Percentiles rank a stretch among this genome's conserved stretches.
Evolutionary conservation across 2,797 vertebrate genomes (phyloP).

Genomic region (Oryzias dopingdopingensis): DNA sequence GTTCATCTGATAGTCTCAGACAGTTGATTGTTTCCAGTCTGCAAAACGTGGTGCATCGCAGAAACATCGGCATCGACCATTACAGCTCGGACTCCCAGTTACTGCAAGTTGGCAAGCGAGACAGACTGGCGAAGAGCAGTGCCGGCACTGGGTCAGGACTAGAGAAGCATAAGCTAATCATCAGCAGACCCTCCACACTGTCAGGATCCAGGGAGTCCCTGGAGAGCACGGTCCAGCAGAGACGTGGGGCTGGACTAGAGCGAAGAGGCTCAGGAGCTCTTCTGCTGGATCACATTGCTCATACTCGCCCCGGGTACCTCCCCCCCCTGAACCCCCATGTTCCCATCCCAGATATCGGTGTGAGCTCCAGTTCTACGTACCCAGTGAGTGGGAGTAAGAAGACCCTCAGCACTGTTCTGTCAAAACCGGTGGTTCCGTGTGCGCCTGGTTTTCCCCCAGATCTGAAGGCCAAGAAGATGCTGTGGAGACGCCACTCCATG

Average conservation of each 20-base stretch:
- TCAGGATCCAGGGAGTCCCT: constrained; percentile 77
- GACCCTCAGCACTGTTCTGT: constrained; percentile 37
- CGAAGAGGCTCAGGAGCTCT: constrained; percentile 80
- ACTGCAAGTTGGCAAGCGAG: constrained; percentile 55
- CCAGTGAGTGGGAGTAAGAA: constrained; percentile 35
- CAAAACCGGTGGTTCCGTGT: constrained; percentile 76
- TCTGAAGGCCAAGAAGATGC: constrained; percentile 77
- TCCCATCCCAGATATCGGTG: constrained; percentile 75
- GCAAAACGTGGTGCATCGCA: constrained; percentile 78
- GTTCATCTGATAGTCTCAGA: constrained; percentile 69
- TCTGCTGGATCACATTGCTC: constrained; percentile 75
- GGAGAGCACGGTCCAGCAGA: constrained; percentile 72
- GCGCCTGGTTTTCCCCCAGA: constrained; percentile 79
- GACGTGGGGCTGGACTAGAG: constrained; percentile 70
- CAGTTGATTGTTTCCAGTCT: constrained; percentile 81
- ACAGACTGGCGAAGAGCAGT: constrained; percentile 43
- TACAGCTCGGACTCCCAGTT: constrained; percentile 89
- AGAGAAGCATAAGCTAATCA: constrained; percentile 79
- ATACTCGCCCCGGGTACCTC: constrained; percentile 82
- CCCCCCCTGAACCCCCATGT: constrained; percentile 83
- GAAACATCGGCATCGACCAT: constrained; percentile 81
- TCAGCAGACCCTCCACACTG: constrained; percentile 72
- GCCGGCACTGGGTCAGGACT: constrained; percentile 12
- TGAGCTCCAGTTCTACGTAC: constrained; percentile 48
- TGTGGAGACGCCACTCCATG: constrained; percentile 87